phyloP scores from a whole-genome alignment of 2,888 invertebrate species.

The Lepeophtheirus nordmannii region DNA sequence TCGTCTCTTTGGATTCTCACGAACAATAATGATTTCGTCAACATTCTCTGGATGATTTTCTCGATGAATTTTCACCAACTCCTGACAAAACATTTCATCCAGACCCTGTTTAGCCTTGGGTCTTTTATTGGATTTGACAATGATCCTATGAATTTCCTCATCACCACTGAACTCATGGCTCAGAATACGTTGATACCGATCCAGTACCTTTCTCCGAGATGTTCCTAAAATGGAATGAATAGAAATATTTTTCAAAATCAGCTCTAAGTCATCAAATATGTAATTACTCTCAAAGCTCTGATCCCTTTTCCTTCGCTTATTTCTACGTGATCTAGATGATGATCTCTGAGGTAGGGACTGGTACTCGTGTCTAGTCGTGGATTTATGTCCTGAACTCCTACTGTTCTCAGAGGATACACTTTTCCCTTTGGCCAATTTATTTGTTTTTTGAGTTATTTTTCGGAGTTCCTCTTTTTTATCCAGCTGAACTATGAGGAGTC shows the following conservation, averaged over 20 bases:
- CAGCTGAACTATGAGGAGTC: conserved; percentile 57
- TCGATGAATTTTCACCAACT: background rate
- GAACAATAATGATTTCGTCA: background rate
- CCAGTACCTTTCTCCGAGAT: background rate
- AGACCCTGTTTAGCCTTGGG: background rate
- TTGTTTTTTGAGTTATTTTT: conserved; percentile 25
- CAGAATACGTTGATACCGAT: background rate
- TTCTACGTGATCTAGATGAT: background rate
- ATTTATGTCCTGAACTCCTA: background rate
- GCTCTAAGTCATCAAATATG: background rate
- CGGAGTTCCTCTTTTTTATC: conserved; percentile 31
- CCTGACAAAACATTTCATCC: background rate
- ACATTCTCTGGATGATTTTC: background rate
- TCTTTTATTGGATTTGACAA: background rate
- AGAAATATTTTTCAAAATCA: background rate
- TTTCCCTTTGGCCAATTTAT: background rate
- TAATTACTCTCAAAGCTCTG: background rate
- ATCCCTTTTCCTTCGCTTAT: background rate
- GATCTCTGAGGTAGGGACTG: background rate
- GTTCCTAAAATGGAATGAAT: background rate
- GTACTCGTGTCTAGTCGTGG: background rate
- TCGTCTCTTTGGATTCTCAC: background rate
- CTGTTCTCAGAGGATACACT: background rate
- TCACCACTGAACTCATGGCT: background rate
- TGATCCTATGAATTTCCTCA: background rate